Conservation (phyloP, 2,797 vertebrate genomes). For the Cephalopachus bancanus region DNA sequence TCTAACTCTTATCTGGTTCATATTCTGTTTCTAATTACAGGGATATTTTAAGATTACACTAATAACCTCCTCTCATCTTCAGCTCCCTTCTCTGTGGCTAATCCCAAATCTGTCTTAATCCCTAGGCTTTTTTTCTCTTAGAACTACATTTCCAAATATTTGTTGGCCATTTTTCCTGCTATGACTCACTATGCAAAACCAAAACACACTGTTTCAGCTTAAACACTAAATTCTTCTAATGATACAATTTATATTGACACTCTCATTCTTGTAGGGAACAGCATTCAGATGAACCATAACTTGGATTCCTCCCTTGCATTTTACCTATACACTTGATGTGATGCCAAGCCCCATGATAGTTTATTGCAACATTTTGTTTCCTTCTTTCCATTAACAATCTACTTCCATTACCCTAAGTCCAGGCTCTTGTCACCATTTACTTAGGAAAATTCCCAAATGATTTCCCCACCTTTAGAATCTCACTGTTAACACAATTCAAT, state of each 20-base stretch:
- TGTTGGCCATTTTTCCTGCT: not conserved
- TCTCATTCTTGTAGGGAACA: not conserved
- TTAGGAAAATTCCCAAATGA: not conserved
- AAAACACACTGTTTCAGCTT: not conserved
- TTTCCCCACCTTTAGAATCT: not conserved
- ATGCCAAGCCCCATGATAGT: not conserved
- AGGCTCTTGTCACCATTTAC: not conserved
- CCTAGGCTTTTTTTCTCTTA: not conserved
- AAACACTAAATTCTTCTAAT: not conserved
- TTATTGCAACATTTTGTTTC: not conserved
- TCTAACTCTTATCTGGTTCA: not conserved
- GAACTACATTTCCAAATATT: not conserved
- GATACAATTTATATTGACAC: not conserved
- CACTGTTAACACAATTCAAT: not conserved
- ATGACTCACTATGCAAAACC: not conserved
- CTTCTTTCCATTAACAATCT: not conserved
- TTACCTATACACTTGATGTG: not conserved
- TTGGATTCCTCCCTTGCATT: not conserved
- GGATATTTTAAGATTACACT: not conserved
- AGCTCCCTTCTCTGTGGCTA: not conserved
- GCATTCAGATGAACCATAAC: not conserved
- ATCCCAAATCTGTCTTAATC: not conserved
- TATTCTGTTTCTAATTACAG: not conserved
- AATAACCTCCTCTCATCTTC: not conserved
- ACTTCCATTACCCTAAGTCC: not conserved